Percentiles rank a stretch among this genome's conserved stretches.
These are phyloP conservation scores for Theretra japonica DNA, from an alignment of 2,888 invertebrate genomes.

Conservation along the genomic window DNA sequence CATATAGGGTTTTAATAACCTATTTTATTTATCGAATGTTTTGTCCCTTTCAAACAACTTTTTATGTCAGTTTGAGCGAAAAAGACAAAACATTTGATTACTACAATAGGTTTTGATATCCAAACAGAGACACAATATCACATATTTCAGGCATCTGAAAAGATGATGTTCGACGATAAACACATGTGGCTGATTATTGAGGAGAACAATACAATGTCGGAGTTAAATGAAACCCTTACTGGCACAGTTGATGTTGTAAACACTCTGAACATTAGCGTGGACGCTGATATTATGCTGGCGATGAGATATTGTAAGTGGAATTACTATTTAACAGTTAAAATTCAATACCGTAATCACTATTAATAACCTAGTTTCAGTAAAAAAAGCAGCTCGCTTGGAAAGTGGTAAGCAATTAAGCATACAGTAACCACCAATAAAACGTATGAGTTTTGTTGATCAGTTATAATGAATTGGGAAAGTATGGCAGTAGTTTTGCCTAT, in stretches of 20 bases:
- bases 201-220: slow-evolving; percentile 32
- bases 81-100: too few species aligned
- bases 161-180: slow-evolving; percentile 50
- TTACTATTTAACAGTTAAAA: neutral
- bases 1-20: too few species aligned
- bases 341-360: neutral
- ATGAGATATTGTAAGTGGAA: slow-evolving; percentile 38
- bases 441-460: too few species aligned
- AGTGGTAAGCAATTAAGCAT: too few species aligned
- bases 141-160: slow-evolving; percentile 61
- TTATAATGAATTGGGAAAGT: too few species aligned
- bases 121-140: neutral
- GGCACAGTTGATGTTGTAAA: slow-evolving; percentile 38
- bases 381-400: too few species aligned
- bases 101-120: too few species aligned
- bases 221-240: slow-evolving; percentile 31
- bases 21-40: too few species aligned
- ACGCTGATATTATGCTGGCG: slow-evolving; percentile 58
- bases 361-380: neutral
- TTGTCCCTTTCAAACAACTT: too few species aligned
- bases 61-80: too few species aligned
- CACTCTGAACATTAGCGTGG: slow-evolving; percentile 57
- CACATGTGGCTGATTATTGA: slow-evolving; percentile 63
- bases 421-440: too few species aligned
- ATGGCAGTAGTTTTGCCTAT: too few species aligned